Conservation (phyloP, 2,888 invertebrate genomes). For the Temnothorax rugatulus region DNA sequence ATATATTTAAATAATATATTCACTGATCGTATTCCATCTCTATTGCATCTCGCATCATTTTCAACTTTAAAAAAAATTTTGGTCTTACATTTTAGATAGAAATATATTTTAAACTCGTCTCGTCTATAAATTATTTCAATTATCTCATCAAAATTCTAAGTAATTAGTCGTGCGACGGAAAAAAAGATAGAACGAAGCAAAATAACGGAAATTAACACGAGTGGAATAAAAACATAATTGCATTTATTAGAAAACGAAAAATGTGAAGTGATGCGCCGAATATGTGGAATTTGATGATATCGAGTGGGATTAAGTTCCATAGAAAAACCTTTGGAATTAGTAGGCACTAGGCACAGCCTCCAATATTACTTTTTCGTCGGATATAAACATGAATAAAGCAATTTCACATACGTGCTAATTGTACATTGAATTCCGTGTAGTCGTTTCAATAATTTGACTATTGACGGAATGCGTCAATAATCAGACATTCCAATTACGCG, state of each 20-base stretch:
- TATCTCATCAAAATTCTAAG: neutral
- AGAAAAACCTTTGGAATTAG: neutral
- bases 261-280: neutral
- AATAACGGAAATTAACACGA: neutral
- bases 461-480: neutral
- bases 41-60: constrained; percentile 2
- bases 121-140: neutral
- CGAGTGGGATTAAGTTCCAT: neutral
- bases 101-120: neutral
- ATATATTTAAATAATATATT: neutral
- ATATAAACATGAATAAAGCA: neutral
- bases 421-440: neutral
- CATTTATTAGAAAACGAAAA: neutral
- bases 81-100: neutral
- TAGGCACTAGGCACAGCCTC: neutral
- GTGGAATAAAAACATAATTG: neutral
- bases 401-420: neutral
- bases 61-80: neutral
- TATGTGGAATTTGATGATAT: neutral
- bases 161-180: neutral
- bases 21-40: neutral
- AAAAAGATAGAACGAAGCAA: neutral
- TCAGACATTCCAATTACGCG: neutral
- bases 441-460: no score
- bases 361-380: neutral